A percentile compares a stretch with the other conserved stretches of the same genome.
Conservation (phyloP, 1,140 invertebrate genomes). For the Pteromalus puparum region DNA sequence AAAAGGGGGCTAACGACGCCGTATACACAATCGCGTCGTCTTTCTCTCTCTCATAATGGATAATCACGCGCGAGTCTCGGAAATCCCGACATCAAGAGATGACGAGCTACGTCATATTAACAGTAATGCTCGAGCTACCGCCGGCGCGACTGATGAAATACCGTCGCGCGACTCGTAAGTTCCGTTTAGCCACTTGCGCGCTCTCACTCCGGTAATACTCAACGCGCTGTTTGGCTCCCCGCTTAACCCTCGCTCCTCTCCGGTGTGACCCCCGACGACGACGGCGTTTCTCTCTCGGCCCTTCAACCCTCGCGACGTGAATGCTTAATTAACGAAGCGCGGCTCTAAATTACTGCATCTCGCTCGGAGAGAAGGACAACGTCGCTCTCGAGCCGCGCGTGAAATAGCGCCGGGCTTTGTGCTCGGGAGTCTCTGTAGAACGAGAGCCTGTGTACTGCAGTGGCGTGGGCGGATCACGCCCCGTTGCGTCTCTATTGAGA, state of each 20-base stretch:
- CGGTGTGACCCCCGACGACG: background rate
- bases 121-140: conserved; percentile 9
- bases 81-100: background rate
- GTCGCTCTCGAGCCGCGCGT: background rate
- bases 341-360: conserved; percentile 21
- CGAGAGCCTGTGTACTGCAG: background rate
- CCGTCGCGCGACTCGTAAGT: conserved; percentile 31
- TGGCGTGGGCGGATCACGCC: background rate
- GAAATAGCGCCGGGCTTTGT: background rate
- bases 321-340: conserved; percentile 42
- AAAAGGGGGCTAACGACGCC: background rate
- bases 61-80: background rate
- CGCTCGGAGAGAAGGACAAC: background rate
- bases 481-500: background rate
- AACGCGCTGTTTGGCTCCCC: background rate
- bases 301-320: conserved; percentile 28
- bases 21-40: background rate
- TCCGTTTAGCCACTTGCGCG: conserved; percentile 14
- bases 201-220: background rate
- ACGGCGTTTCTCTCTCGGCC: conserved; percentile 21
- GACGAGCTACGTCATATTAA: conserved; percentile 27
- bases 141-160: conserved; percentile 38
- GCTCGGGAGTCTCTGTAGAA: background rate
- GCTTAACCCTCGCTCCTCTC: background rate
- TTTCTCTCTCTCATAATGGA: no score